Percentiles rank a stretch among this genome's conserved stretches.
phyloP scores from a whole-genome alignment of 1,140 invertebrate genomes.

The Drosophila trapezifrons region DNA sequence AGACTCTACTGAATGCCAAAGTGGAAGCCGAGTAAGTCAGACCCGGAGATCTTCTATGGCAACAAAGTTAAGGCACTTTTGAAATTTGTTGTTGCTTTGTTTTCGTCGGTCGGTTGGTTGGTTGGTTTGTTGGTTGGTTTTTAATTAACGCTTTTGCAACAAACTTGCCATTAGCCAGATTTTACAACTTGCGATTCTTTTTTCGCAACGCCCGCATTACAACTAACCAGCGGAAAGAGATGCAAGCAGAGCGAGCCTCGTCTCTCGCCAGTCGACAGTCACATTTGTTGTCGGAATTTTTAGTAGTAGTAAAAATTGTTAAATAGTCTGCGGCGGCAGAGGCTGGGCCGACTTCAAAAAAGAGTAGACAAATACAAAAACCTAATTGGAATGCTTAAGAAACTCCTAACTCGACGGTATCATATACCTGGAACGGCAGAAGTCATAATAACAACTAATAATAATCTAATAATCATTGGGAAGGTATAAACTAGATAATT shows the following conservation, averaged over 20 bases:
- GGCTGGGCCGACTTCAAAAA: constrained; percentile 50
- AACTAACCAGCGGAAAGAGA: constrained; percentile 58
- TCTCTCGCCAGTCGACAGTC: constrained; percentile 21
- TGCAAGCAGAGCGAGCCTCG: constrained; percentile 14
- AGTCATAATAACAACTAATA: background rate
- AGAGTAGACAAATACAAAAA: constrained; percentile 25
- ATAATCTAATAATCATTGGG: background rate
- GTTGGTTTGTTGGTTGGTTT: constrained; percentile 52
- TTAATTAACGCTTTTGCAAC: constrained; percentile 80
- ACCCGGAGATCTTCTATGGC: constrained; percentile 43
- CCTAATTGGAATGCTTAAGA: constrained; percentile 19
- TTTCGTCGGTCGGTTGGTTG: constrained; percentile 5
- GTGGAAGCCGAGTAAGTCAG: constrained; percentile 17
- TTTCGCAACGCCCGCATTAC: constrained; percentile 78
- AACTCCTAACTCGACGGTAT: background rate
- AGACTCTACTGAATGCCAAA: constrained; percentile 28
- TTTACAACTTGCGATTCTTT: constrained; percentile 76
- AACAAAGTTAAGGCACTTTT: constrained; percentile 69
- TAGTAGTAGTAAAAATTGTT: constrained; percentile 81
- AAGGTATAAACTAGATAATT: background rate
- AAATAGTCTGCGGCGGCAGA: constrained; percentile 77
- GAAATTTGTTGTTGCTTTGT: constrained; percentile 28
- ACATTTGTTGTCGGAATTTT: constrained; percentile 66
- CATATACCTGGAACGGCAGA: background rate
- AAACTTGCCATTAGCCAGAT: constrained; percentile 82